Evolutionary conservation across 2,797 vertebrate genomes (phyloP).

Genomic region (Malurus splendens): DNA sequence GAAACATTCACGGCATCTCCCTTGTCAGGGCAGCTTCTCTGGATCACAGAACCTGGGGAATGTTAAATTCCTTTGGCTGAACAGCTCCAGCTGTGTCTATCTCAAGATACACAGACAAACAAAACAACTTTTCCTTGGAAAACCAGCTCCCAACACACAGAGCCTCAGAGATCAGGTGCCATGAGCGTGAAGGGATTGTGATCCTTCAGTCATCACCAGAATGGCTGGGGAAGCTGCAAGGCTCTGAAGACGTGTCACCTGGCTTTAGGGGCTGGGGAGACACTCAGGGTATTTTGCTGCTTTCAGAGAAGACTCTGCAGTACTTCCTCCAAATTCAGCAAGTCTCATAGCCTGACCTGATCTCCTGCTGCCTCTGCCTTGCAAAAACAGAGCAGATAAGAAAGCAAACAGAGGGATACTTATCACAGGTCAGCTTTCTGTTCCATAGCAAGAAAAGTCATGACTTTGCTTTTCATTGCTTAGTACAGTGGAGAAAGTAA

Average conservation of each 20-base stretch:
- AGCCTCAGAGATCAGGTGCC: background rate
- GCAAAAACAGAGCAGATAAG: background rate
- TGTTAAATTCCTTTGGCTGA: background rate
- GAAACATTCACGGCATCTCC: background rate
- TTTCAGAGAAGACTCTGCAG: background rate
- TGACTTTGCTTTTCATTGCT: background rate
- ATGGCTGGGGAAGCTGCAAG: background rate
- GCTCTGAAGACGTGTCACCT: background rate
- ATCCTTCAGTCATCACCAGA: background rate
- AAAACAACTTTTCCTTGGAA: background rate
- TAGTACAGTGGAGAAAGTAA: background rate
- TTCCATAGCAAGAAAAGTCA: rapidly evolving
- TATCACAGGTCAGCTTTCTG: background rate
- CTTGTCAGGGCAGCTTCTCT: background rate
- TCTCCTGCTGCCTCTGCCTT: background rate
- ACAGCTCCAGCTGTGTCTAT: background rate
- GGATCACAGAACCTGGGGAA: background rate
- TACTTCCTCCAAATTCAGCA: background rate
- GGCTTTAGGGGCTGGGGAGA: background rate
- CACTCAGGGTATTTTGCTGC: background rate
- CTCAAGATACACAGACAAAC: background rate
- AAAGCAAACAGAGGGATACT: background rate
- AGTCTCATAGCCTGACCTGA: background rate
- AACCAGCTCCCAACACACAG: background rate
- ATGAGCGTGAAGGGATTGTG: rapidly evolving